Percentiles rank a stretch among this genome's conserved stretches.
phyloP scores from a whole-genome alignment of 2,797 vertebrate species.

The Rhynchotus rufescens region DNA sequence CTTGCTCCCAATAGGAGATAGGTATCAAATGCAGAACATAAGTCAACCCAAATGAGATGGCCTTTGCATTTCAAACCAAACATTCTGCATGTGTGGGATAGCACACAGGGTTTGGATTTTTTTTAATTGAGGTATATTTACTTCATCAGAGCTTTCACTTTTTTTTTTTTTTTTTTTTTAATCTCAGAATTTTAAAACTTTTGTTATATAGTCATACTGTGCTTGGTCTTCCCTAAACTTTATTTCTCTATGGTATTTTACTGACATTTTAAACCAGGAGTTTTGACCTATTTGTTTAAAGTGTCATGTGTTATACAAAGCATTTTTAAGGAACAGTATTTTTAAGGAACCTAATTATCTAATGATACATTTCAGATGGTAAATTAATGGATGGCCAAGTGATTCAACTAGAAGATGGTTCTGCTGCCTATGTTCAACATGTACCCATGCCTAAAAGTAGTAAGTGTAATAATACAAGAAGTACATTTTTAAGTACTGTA shows the following conservation, averaged over 20 bases:
- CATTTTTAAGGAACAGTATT: neutral
- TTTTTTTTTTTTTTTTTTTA: neutral
- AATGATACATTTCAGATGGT: slow-evolving; percentile 82
- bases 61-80: neutral
- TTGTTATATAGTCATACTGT: neutral
- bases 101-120: neutral
- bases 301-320: neutral
- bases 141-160: neutral
- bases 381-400: slow-evolving; percentile 98
- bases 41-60: neutral
- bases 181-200: neutral
- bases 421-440: slow-evolving; percentile 96
- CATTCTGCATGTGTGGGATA: neutral
- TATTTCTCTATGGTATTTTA: neutral
- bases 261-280: neutral
- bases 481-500: slow-evolving; percentile 4
- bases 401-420: slow-evolving; percentile 97
- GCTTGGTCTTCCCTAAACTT: neutral
- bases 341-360: neutral
- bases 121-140: neutral
- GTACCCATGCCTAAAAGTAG: slow-evolving; percentile 93
- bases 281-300: neutral
- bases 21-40: neutral
- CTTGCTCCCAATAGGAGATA: neutral
- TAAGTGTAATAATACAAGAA: slow-evolving; percentile 74